Conservation (phyloP, 2,797 vertebrate genomes). For the Sebastes variabilis region DNA sequence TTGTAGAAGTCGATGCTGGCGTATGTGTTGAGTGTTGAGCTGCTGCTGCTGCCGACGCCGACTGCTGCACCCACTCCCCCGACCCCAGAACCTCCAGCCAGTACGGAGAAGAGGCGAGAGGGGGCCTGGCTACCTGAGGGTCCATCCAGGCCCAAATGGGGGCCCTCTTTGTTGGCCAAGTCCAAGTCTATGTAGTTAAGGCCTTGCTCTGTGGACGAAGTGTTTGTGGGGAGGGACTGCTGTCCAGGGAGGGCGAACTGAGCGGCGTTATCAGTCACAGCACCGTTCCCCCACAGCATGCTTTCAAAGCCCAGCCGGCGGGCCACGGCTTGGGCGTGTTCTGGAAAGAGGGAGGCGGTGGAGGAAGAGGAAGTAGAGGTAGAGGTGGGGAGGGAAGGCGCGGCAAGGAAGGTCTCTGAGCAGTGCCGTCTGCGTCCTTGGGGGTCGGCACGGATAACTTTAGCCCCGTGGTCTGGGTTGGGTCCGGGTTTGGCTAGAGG, state of each 20-base stretch:
- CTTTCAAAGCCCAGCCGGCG: conserved; percentile 80
- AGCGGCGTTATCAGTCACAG: conserved; percentile 58
- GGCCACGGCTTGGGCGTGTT: conserved; percentile 77
- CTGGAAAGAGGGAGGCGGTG: conserved; percentile 80
- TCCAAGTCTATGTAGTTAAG: conserved; percentile 90
- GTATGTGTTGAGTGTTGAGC: conserved; percentile 78
- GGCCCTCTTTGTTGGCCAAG: conserved; percentile 76
- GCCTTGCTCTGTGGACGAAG: conserved; percentile 70
- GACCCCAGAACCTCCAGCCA: conserved; percentile 64
- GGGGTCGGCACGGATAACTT: conserved; percentile 81
- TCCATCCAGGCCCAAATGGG: conserved; percentile 70
- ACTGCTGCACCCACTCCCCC: conserved; percentile 46
- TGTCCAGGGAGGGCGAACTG: conserved; percentile 68
- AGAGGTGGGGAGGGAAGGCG: conserved; percentile 67
- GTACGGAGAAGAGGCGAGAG: conserved; percentile 78
- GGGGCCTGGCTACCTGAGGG: conserved; percentile 69
- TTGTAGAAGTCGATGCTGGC: conserved; percentile 89
- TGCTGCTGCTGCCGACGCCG: conserved; percentile 59
- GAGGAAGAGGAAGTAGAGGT: conserved; percentile 71
- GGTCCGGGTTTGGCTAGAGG: conserved; percentile 71
- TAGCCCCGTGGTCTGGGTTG: conserved; percentile 83
- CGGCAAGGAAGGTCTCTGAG: conserved; percentile 83
- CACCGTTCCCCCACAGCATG: conserved; percentile 76
- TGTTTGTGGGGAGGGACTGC: conserved; percentile 51
- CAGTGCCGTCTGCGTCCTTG: conserved; percentile 82